Base-by-base conservation (phyloP, 2,113 vertebrate genomes). In the Anseranas semipalmata region DNA sequence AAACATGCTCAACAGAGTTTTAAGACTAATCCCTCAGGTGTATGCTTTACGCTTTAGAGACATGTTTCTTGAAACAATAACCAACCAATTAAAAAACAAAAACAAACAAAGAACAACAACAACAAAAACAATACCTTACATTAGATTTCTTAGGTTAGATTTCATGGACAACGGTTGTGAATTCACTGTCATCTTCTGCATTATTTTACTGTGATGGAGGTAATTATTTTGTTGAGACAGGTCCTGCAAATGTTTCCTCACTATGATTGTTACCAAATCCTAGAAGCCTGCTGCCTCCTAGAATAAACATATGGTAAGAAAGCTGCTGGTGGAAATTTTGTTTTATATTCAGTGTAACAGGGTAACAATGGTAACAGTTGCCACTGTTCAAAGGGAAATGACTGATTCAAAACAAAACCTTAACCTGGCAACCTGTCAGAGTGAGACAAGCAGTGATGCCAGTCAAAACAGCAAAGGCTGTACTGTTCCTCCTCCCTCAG, bases 401-500 rank as follows among this genome's bases (percentile, higher is more conserved):
- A 97, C 93, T 93, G 91, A 95, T 86, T 95, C 93, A 97, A 96
- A 97, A 96, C 93, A 96, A 96, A 97, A 91, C 65, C 93, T 91
- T 97, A 95, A 95, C 94, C 93, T 95, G 95, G 95, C 95, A 96
- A 94, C 96, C 92, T 95, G 95, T 95, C 96, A 96, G 94, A 91
- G 72, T 0, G 71, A 97, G 91, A 90, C 85, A 95, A 59, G 93
- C 78, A 67, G 82, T 80, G 82, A 95, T 95, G 96, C 97, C 96
- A 97, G 94, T 96, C 96, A 97, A 97, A 97, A 97, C 96, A 97
- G 95, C 89, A 94, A 95, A 89, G 90, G 95, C 96, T 97, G 95
- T 97, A 97, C 95, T 96, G 93, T 97, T 97, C 91, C 91, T 96
- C 96, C 92, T 96, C 92, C 92, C 70, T 87, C 89, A 2, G 63